Base-by-base conservation (phyloP, 92 coral and sea anemone species). In the Porites divaricata region DNA sequence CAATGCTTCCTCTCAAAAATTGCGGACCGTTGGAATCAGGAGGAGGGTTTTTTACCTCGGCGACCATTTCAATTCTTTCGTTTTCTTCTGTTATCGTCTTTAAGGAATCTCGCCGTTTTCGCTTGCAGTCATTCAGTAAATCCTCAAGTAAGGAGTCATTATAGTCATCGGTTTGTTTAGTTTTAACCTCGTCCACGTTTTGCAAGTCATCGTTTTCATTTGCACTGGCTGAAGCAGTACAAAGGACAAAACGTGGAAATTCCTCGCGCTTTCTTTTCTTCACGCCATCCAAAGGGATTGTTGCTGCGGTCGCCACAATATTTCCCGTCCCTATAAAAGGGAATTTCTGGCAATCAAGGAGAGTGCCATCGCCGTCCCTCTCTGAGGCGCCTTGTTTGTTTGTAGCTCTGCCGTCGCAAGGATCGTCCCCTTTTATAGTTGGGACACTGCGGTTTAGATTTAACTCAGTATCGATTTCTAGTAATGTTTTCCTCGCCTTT, bases 121-220 rank as follows among this genome's bases (percentile, higher is more conserved):
- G 52, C 49, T 76, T 76, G 65, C 74, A 75, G 84, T 75, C 83
- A 76, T 67, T 82, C 72, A 82, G 24, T 61, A 82, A 72, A 48
- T 82, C 86, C 41, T 82, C 86, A 4, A 82, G 79, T 49, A 82
- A 58, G 16, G 86, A 84, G 28, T 75, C 81, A 23, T 84, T 65
- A 49, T 45, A 24, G 50, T 1, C 50, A 65, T 77, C 77, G 28
- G 2, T 22, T 12, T 48, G 54, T 14, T 75, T 66, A n/a, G 21
- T 24, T 67, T 50, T 26, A 58, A 56, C 15, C 10, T 63, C 74
- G 20, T 15, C 57, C 17, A 21, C 67, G 50, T 56, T 80, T 56
- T 67, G 56, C 35, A 80, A 26, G 41, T 25, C 68, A 54, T 28
- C 58, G 19, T 6, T 57, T 69, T 54, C 57, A 12, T 6, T 57